Evolutionary conservation across 2,797 vertebrate species (phyloP).

Genomic region (Basileuterus tristriatus): DNA sequence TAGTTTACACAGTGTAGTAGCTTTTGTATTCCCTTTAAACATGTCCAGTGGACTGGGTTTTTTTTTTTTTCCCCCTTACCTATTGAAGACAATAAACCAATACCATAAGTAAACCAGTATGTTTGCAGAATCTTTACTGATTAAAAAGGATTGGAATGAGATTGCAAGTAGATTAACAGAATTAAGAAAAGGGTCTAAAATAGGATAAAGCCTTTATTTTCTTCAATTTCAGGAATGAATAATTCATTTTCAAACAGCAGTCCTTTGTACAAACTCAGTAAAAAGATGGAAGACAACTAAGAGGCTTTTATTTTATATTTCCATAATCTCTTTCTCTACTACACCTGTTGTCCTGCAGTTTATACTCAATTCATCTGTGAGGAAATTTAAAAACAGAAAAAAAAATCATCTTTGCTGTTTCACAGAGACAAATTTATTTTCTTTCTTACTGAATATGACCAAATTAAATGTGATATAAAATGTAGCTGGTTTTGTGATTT

Average conservation of each 20-base stretch:
- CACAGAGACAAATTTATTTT: not conserved
- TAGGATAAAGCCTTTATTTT: not conserved
- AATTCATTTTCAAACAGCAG: not conserved
- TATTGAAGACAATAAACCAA: not conserved
- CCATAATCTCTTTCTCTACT: not conserved
- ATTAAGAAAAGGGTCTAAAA: not conserved
- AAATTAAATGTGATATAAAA: not conserved
- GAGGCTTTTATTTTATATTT: not conserved
- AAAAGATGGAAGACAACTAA: not conserved
- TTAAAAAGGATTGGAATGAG: not conserved
- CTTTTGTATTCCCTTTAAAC: not conserved
- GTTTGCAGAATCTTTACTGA: not conserved
- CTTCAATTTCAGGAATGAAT: not conserved
- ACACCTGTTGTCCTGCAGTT: not conserved
- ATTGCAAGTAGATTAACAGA: not conserved
- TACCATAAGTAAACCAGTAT: not conserved
- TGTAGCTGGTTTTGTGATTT: not conserved
- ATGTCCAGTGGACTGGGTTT: accelerated
- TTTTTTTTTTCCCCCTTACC: not conserved
- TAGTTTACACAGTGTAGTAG: not conserved
- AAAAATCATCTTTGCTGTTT: not conserved
- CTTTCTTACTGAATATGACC: not conserved
- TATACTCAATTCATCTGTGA: not conserved
- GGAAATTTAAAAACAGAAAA: not conserved
- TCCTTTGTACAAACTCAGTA: not conserved